Evolutionary conservation across 2,797 vertebrate genomes (phyloP).

Genomic region (Ateles fusciceps): DNA sequence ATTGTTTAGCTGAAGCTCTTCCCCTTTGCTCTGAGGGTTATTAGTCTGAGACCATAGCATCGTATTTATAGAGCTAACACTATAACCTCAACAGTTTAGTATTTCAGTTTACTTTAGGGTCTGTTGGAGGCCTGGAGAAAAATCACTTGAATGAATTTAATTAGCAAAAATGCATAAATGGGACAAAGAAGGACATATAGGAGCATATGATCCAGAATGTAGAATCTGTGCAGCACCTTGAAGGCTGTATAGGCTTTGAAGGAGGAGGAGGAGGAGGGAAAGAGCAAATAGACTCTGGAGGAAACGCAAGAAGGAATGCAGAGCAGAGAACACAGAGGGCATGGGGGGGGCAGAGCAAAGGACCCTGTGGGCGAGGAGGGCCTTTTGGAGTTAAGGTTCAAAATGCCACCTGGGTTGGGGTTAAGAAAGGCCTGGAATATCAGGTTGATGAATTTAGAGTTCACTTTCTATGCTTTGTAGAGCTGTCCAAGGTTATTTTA

Average conservation of each 20-base stretch:
- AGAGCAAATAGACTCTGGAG: neutral
- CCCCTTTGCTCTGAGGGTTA: neutral
- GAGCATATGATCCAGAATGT: neutral
- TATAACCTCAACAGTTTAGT: neutral
- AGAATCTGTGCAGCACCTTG: neutral
- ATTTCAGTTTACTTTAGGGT: neutral
- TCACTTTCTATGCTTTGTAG: neutral
- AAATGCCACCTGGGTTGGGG: neutral
- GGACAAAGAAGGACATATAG: neutral
- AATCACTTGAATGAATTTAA: neutral
- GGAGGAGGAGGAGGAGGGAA: neutral
- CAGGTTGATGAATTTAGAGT: neutral
- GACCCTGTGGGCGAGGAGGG: neutral
- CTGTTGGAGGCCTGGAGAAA: neutral
- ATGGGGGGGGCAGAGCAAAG: neutral
- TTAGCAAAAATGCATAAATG: neutral
- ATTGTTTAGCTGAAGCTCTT: neutral
- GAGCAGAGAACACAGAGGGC: neutral
- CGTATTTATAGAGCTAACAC: neutral
- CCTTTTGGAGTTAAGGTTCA: neutral
- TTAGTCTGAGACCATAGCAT: neutral
- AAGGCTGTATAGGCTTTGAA: neutral
- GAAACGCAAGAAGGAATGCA: neutral
- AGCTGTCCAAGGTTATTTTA: neutral
- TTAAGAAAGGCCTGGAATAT: neutral